Base-by-base conservation (phyloP, 1,140 invertebrate species). In the Ostrea denselamellosa region DNA sequence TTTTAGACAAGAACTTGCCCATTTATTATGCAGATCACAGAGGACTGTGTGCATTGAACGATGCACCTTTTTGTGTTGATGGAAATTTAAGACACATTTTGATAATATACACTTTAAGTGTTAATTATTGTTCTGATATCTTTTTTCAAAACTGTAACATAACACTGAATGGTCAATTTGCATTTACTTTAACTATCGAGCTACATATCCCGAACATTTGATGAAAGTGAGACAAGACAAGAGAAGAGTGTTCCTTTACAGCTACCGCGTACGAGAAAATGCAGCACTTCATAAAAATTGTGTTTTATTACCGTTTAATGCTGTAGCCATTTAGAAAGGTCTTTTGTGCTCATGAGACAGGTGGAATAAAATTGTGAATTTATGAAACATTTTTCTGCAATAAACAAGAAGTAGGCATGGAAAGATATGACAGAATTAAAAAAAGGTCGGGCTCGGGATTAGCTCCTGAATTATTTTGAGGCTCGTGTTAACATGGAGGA, bases 361-460 rank as follows among this genome's bases (percentile, higher is more conserved):
- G 68, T 77, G 68, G 68, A 77, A 77, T 77, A 77, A 62, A 77
- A 77, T 77, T 25, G 68, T 77, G 68, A 77, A 77, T 77, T 77
- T 77, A 77, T 77, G 68, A 34, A 28, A 14, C 25, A 77, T 25
- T 77, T 77, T n/a, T 77, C 68, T 9, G 28, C 68, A 77, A 77
- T 77, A 77, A 77, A 77, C 68, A 77, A 77, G 68, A 34, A 14
- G 28, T 77, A 34, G 28, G 68, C 68, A 77, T 34, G 28, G 25
- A 34, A 34, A 77, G 68, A 9, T 34, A 77, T 34, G 68, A 25
- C 25, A 77, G 68, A 25, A 34, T 77, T 77, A 77, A 77, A 68
- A 71, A 62, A 77, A 77, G 68, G 68, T 77, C 68, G 68, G 68
- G 68, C 14, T 77, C 68, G 68, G 68, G 68, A 77, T 77, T 77